phyloP scores from a whole-genome alignment of 1,140 invertebrate genomes.

The Drosophila eugracilis region DNA sequence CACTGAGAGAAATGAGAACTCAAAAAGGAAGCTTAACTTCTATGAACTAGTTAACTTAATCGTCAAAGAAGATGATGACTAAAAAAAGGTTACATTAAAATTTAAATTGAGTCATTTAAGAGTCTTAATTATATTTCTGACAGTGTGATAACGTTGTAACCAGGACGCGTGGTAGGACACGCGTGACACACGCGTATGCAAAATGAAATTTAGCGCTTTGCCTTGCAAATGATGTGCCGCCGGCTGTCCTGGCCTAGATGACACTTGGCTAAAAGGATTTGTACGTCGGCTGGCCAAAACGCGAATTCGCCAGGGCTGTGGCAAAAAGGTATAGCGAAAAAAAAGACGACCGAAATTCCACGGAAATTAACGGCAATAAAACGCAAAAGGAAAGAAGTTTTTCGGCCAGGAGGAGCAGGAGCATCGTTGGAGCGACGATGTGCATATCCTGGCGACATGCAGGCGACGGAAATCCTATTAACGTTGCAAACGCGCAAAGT shows the following conservation, averaged over 20 bases:
- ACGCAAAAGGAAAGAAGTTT: slow-evolving; percentile 66
- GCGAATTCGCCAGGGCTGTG: slow-evolving; percentile 18
- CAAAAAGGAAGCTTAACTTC: no score
- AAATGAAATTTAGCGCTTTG: slow-evolving; percentile 83
- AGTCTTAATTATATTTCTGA: not conserved
- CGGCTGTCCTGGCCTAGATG: slow-evolving; percentile 37
- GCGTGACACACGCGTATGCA: slow-evolving; percentile 55
- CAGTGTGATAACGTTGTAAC: slow-evolving; percentile 18
- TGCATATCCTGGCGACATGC: slow-evolving; percentile 45
- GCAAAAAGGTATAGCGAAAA: slow-evolving; percentile 5
- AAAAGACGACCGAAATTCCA: slow-evolving; percentile 42
- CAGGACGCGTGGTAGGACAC: slow-evolving; percentile 29
- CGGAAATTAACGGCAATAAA: slow-evolving; percentile 80
- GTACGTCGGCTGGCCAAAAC: slow-evolving; percentile 60
- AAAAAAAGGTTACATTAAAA: no score
- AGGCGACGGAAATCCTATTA: slow-evolving; percentile 78
- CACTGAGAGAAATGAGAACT: not conserved
- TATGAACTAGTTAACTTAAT: no score
- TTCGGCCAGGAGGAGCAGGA: slow-evolving; percentile 33
- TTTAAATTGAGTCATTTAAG: not conserved
- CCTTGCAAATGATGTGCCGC: slow-evolving; percentile 79
- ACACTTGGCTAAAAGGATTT: slow-evolving; percentile 82
- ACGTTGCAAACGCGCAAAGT: slow-evolving; percentile 84
- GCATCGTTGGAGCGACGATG: slow-evolving; percentile 17
- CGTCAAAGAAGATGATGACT: no score